Conservation (phyloP, 2,797 vertebrate genomes). For the Pitangus sulphuratus region DNA sequence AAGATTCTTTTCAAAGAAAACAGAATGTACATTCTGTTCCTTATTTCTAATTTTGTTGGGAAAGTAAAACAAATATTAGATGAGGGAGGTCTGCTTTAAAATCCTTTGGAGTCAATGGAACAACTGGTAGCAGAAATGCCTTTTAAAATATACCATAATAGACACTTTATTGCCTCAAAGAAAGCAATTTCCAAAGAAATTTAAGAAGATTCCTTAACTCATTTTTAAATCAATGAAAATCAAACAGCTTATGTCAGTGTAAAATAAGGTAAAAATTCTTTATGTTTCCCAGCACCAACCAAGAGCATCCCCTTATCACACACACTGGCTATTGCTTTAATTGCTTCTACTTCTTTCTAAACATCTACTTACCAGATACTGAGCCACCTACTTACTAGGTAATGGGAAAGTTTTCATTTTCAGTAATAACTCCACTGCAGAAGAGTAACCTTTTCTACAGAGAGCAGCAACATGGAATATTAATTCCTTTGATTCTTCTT, state of each 20-base stretch:
- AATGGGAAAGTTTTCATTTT: conserved; percentile 3
- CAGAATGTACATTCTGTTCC: neutral
- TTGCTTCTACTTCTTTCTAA: conserved; percentile 36
- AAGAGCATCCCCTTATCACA: neutral
- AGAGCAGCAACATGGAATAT: neutral
- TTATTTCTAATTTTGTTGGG: neutral
- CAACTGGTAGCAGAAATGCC: neutral
- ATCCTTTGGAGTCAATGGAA: neutral
- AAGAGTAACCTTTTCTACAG: conserved; percentile 8
- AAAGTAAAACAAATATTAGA: neutral
- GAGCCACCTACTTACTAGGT: neutral
- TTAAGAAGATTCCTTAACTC: neutral
- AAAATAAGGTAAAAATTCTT: neutral
- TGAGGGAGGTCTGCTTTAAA: neutral
- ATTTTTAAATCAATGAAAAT: conserved; percentile 13
- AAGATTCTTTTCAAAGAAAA: neutral
- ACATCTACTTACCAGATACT: neutral
- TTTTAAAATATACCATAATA: neutral
- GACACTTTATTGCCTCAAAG: neutral
- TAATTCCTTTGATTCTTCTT: neutral
- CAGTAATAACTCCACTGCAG: neutral
- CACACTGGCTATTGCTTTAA: neutral
- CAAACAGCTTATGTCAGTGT: neutral
- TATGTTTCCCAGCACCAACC: neutral
- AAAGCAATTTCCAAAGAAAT: neutral